A percentile compares a stretch with the other conserved stretches of the same genome.
Conservation (phyloP, 2,113 vertebrate species). For the Cyphomyrus discorhynchus region DNA sequence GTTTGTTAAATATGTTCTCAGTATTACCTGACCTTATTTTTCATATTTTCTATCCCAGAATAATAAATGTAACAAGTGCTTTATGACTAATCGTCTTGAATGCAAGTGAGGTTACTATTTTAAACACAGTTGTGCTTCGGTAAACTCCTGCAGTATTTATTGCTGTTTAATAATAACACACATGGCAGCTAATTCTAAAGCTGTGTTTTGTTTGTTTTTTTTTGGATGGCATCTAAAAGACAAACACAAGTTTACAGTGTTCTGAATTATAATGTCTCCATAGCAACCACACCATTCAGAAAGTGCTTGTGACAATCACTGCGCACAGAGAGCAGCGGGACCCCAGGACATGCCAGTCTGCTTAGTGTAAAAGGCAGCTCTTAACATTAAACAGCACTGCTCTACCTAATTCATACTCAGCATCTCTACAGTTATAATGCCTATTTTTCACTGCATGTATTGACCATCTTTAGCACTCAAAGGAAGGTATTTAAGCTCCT, state of each 20-base stretch:
- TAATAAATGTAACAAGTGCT: not conserved
- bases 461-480: not conserved
- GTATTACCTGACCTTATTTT: not conserved
- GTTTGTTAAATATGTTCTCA: not conserved
- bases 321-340: not conserved
- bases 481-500: not conserved
- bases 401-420: not conserved
- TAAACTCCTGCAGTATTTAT: not conserved
- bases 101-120: not conserved
- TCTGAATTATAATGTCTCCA: not conserved
- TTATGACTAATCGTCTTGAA: not conserved
- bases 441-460: not conserved
- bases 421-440: not conserved
- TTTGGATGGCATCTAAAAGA: not conserved
- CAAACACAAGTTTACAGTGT: not conserved
- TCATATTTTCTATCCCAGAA: not conserved
- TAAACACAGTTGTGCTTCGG: not conserved
- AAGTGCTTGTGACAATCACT: not conserved
- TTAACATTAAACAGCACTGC: not conserved
- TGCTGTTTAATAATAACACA: not conserved
- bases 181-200: not conserved
- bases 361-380: not conserved
- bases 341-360: not conserved
- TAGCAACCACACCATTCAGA: not conserved
- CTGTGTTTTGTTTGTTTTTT: not conserved